Conservation (phyloP, 2,113 vertebrate species). For the Neolamprologus kungweensis region DNA sequence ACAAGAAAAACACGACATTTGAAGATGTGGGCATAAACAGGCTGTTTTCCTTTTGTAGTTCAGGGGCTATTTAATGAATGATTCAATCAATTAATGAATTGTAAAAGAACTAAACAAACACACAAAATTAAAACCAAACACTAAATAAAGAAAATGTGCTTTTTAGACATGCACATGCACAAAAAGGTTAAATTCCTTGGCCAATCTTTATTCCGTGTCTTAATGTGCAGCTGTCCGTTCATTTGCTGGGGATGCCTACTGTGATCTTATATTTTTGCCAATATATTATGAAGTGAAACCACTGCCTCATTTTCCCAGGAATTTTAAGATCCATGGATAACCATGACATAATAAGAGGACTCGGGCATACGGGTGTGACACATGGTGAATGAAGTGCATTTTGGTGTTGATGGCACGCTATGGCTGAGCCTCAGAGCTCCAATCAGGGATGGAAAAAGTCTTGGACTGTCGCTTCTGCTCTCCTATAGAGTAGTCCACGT, state of each 20-base stretch:
- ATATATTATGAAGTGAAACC: background rate
- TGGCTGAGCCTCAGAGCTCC: conserved; percentile 44
- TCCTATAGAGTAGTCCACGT: conserved; percentile 76
- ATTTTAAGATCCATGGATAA: background rate
- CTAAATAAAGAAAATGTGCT: background rate
- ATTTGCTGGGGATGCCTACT: background rate
- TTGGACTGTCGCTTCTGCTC: conserved; percentile 75
- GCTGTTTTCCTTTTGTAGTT: background rate
- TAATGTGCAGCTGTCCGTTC: background rate
- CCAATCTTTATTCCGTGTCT: background rate
- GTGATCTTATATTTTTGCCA: background rate
- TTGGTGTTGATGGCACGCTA: background rate
- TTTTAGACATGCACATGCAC: background rate
- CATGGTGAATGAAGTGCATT: background rate
- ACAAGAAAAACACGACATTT: background rate
- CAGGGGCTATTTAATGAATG: background rate
- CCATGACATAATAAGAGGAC: background rate
- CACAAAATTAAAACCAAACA: background rate
- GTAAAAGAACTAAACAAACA: background rate
- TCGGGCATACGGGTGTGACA: background rate
- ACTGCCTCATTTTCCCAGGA: background rate
- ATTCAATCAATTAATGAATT: background rate
- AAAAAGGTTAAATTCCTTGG: background rate
- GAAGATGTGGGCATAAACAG: background rate
- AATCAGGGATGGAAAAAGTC: conserved; percentile 80